Evolutionary conservation across 2,888 invertebrate genomes (phyloP).

Genomic region (Ormyrus nitidulus): DNA sequence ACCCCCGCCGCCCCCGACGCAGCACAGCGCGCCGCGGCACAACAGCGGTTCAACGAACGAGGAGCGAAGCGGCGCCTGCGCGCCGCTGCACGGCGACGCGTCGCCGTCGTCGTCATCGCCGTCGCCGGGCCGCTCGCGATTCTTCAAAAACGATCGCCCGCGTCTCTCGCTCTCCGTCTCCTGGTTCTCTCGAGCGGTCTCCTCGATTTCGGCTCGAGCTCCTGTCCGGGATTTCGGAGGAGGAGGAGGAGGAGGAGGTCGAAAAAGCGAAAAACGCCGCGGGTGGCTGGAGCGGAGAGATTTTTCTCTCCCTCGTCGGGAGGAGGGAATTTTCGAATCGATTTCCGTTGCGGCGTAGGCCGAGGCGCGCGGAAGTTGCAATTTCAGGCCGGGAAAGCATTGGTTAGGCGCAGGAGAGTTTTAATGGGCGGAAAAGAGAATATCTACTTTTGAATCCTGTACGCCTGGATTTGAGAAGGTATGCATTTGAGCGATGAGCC

Average conservation of each 20-base stretch:
- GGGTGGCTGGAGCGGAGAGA: neutral
- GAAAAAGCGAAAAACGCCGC: neutral
- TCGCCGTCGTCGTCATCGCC: neutral
- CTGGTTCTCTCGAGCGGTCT: slow-evolving; percentile 10
- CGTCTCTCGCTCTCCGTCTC: neutral
- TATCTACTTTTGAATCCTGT: too few relatives aligned
- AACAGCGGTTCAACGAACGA: slow-evolving; percentile 72
- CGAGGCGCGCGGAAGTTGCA: neutral
- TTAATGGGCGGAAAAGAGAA: too few relatives aligned
- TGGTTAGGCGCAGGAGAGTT: neutral
- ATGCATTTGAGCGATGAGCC: too few relatives aligned
- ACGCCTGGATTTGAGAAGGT: too few relatives aligned
- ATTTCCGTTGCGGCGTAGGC: slow-evolving; percentile 16
- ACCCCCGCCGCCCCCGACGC: slow-evolving; percentile 34
- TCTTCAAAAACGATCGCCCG: neutral
- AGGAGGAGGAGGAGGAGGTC: neutral
- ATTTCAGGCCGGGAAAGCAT: slow-evolving; percentile 28
- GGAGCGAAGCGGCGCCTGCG: slow-evolving; percentile 69
- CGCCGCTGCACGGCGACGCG: slow-evolving; percentile 60
- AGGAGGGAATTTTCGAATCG: slow-evolving; percentile 40
- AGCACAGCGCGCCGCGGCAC: slow-evolving; percentile 37
- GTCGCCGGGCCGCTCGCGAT: too few relatives aligned
- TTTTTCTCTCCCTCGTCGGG: neutral
- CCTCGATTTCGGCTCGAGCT: neutral
- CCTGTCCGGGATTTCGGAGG: neutral